Percentiles rank a stretch among this genome's conserved stretches.
These are phyloP conservation scores for Pelochelys cantorii DNA, from an alignment of 2,797 vertebrate species.

Conservation along the genomic window DNA sequence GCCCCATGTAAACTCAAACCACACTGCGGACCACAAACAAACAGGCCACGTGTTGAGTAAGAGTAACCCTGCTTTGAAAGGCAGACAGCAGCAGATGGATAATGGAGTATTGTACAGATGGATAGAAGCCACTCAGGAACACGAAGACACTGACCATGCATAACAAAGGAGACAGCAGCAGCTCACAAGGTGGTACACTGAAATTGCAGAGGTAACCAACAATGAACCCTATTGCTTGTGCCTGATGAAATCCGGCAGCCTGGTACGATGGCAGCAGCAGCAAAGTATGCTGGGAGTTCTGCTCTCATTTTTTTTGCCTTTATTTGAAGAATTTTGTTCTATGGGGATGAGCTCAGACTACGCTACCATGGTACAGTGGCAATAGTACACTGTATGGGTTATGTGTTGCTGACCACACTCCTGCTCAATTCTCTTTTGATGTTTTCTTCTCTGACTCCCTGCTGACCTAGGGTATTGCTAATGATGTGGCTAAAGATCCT, in stretches of 20 bases:
- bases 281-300: neutral
- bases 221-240: neutral
- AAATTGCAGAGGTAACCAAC: neutral
- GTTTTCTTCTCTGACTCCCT: neutral
- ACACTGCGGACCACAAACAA: too few relatives aligned
- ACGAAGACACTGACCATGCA: neutral
- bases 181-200: neutral
- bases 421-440: neutral
- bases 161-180: neutral
- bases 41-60: too few relatives aligned
- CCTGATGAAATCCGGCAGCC: neutral
- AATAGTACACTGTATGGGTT: neutral
- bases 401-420: neutral
- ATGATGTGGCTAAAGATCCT: neutral
- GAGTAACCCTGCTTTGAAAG: neutral
- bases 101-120: neutral
- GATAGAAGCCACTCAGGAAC: neutral
- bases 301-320: neutral
- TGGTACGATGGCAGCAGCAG: neutral
- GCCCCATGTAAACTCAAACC: too few relatives aligned
- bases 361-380: neutral
- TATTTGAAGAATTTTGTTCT: conserved; percentile 8
- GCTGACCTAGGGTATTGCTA: neutral
- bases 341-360: neutral
- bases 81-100: neutral